Percentiles rank a stretch among this genome's conserved stretches.
These are phyloP conservation scores for Cyaniris semiargus DNA, from an alignment of 2,888 invertebrate species.

Conservation along the genomic window DNA sequence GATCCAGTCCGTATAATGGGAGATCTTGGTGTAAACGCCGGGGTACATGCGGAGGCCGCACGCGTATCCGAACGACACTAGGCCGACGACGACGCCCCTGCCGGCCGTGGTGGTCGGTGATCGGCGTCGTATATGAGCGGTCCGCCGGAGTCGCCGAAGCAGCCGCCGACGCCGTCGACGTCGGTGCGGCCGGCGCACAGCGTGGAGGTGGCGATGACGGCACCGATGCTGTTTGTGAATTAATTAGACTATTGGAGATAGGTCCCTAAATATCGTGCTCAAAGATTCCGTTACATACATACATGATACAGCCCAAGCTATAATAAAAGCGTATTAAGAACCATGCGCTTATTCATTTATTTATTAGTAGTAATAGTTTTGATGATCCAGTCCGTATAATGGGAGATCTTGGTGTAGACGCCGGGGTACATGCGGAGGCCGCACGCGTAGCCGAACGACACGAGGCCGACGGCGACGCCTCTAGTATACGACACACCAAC, in stretches of 20 bases:
- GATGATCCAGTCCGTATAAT: conserved; percentile 70
- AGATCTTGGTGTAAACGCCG: conserved; percentile 71
- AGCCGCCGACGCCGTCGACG: conserved; percentile 65
- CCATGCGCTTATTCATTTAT: conserved; percentile 40
- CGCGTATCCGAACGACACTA: conserved; percentile 70
- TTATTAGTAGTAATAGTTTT: conserved; percentile 59
- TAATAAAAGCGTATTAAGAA: no score
- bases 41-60: conserved; percentile 69
- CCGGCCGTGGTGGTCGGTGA: no score
- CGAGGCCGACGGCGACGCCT: conserved; percentile 67
- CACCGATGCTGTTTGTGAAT: conserved; percentile 61
- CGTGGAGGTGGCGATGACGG: conserved; percentile 64
- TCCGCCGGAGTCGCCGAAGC: conserved; percentile 73
- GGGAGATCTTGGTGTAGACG: conserved; percentile 69
- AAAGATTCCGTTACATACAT: no score
- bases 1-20: conserved; percentile 69
- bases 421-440: conserved; percentile 69
- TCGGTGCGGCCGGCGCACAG: conserved; percentile 67
- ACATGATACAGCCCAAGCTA: no score
- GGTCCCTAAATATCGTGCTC: no score
- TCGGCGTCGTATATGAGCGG: conserved; percentile 68
- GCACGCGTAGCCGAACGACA: conserved; percentile 71
- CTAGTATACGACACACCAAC: conserved; percentile 70
- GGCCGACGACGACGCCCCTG: conserved; percentile 68
- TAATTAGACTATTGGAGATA: no score